phyloP scores from a whole-genome alignment of 2,888 invertebrate genomes.

The Ethmia dodecea region DNA sequence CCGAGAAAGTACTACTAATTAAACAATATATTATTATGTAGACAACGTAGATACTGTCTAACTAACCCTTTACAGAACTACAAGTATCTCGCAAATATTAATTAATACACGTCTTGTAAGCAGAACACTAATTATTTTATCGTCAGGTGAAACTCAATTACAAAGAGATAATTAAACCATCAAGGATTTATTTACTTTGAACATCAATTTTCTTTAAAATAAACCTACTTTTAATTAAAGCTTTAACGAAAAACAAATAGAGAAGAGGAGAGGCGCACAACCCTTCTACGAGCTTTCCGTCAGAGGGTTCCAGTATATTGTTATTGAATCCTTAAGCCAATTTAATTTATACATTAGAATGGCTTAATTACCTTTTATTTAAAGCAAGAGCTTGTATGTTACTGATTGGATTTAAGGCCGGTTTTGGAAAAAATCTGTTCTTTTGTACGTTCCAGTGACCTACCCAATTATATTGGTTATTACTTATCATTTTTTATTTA shows the following conservation, averaged over 20 bases:
- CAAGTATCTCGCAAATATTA: constrained; percentile 17
- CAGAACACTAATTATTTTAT: constrained; percentile 52
- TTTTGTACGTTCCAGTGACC: too few relatives aligned
- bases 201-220: constrained; percentile 74
- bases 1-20: too few relatives aligned
- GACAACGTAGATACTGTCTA: too few relatives aligned
- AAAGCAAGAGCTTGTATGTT: neutral
- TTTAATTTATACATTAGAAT: constrained; percentile 20
- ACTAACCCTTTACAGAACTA: too few relatives aligned
- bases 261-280: constrained; percentile 49
- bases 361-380: constrained; percentile 14
- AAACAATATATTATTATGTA: too few relatives aligned
- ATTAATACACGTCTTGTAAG: constrained; percentile 38
- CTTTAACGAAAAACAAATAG: constrained; percentile 73
- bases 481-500: too few relatives aligned
- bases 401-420: too few relatives aligned
- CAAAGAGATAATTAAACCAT: constrained; percentile 73
- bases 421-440: too few relatives aligned
- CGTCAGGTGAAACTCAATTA: constrained; percentile 72
- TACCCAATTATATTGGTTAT: too few relatives aligned
- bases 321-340: constrained; percentile 24
- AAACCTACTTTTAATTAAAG: constrained; percentile 75
- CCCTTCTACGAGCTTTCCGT: constrained; percentile 49
- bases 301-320: constrained; percentile 30
- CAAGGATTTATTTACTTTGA: constrained; percentile 73